A percentile compares a stretch with the other conserved stretches of the same genome.
Conservation (phyloP, 2,797 vertebrate genomes). For the Tachyglossus aculeatus region DNA sequence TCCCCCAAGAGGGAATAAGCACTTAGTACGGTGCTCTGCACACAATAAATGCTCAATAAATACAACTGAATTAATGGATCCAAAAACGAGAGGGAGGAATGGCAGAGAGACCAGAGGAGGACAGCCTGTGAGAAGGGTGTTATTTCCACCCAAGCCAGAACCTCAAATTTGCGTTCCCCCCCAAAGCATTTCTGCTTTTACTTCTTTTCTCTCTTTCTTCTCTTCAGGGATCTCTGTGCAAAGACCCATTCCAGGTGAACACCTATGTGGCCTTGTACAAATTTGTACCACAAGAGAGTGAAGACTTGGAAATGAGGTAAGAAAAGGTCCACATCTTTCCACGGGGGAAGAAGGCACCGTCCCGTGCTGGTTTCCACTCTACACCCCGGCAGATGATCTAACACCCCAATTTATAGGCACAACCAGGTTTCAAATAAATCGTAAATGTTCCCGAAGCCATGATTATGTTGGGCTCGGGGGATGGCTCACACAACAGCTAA, state of each 20-base stretch:
- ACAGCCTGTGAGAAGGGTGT: neutral
- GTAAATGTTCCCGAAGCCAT: neutral
- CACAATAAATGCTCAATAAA: too few relatives aligned
- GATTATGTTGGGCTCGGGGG: neutral
- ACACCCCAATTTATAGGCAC: too few relatives aligned
- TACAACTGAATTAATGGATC: too few relatives aligned
- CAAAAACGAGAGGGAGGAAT: neutral
- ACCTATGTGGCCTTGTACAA: constrained; percentile 96
- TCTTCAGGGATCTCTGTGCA: constrained; percentile 81
- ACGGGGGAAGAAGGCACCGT: neutral
- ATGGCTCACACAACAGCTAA: neutral
- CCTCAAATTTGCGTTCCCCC: fast-evolving
- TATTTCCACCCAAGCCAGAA: neutral
- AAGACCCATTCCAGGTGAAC: constrained; percentile 85
- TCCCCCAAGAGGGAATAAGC: too few relatives aligned
- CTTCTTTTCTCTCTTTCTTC: constrained; percentile 9
- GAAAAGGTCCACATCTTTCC: neutral
- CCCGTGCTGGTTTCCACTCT: too few relatives aligned
- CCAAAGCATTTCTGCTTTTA: constrained; percentile 7
- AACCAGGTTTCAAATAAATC: neutral
- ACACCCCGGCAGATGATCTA: neutral
- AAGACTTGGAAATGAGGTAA: constrained; percentile 96
- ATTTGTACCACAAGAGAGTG: constrained; percentile 89
- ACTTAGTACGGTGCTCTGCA: too few relatives aligned
- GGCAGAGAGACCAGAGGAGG: neutral